These are phyloP conservation scores for Lymantria monacha DNA, from an alignment of 2,888 invertebrate genomes.

Conservation along the genomic window DNA sequence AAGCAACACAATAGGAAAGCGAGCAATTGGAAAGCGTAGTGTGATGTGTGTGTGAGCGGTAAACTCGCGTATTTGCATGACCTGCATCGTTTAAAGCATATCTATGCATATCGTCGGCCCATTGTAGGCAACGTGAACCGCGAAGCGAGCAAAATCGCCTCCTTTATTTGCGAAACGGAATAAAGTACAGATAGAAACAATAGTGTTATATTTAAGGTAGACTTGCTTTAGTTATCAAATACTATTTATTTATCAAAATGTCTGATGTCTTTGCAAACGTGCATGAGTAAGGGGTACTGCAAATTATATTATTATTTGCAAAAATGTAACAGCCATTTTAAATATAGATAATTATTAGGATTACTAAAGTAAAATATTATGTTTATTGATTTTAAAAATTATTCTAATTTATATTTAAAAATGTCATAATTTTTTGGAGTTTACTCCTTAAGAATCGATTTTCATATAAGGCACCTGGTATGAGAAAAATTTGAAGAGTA, in stretches of 20 bases:
- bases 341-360: too few relatives aligned
- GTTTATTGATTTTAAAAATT: too few relatives aligned
- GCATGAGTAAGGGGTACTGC: too few relatives aligned
- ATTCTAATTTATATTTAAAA: too few relatives aligned
- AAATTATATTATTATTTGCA: too few relatives aligned
- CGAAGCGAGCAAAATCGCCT: slow-evolving; percentile 74
- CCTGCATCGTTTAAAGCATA: slow-evolving; percentile 62
- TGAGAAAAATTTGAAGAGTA: too few relatives aligned
- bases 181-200: slow-evolving; percentile 50
- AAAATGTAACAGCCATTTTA: too few relatives aligned
- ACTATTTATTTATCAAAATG: not conserved
- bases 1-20: slow-evolving; percentile 34
- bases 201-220: slow-evolving; percentile 17
- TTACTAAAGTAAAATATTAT: too few relatives aligned
- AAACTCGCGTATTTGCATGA: slow-evolving; percentile 58
- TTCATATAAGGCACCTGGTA: too few relatives aligned
- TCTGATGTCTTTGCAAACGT: too few relatives aligned
- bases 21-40: slow-evolving; percentile 57
- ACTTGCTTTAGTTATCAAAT: not conserved
- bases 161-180: slow-evolving; percentile 61
- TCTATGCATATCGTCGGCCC: slow-evolving; percentile 74
- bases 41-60: slow-evolving; percentile 48
- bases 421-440: too few relatives aligned
- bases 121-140: slow-evolving; percentile 71
- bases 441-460: too few relatives aligned